These are phyloP conservation scores for Catharus bicknelli DNA, from an alignment of 2,113 vertebrate genomes.

Conservation along the genomic window DNA sequence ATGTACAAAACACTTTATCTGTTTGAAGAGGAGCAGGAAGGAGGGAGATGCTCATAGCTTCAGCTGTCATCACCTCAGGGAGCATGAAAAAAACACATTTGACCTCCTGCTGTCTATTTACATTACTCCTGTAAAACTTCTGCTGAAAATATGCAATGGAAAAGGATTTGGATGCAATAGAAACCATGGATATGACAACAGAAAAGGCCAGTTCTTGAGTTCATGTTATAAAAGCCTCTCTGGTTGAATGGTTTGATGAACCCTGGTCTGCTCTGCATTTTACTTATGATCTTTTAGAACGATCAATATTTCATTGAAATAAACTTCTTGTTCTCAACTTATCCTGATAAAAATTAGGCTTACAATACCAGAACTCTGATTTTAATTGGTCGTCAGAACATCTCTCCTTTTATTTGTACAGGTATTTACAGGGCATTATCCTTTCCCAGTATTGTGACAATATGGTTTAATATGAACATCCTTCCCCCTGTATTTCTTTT, in stretches of 20 bases:
- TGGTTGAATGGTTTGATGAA: not conserved
- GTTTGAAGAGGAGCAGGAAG: not conserved
- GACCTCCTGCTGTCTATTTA: not conserved
- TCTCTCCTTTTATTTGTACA: not conserved
- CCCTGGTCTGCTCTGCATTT: not conserved
- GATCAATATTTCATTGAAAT: not conserved
- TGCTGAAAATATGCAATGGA: not conserved
- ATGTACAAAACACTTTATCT: not conserved
- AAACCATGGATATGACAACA: not conserved
- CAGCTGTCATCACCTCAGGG: not conserved
- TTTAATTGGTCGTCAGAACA: not conserved
- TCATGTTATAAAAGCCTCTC: not conserved
- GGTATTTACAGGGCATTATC: not conserved
- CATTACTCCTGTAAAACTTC: not conserved
- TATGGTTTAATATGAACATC: not conserved
- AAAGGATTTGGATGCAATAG: not conserved
- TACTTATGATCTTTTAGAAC: not conserved
- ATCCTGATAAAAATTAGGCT: not conserved
- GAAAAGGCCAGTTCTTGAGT: not conserved
- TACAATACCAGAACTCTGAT: not conserved
- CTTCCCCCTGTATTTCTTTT: not conserved
- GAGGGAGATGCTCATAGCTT: not conserved
- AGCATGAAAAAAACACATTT: not conserved
- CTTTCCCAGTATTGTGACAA: not conserved
- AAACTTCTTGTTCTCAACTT: not conserved